phyloP scores from a whole-genome alignment of 2,888 invertebrate species.

The Fabriciana adippe region DNA sequence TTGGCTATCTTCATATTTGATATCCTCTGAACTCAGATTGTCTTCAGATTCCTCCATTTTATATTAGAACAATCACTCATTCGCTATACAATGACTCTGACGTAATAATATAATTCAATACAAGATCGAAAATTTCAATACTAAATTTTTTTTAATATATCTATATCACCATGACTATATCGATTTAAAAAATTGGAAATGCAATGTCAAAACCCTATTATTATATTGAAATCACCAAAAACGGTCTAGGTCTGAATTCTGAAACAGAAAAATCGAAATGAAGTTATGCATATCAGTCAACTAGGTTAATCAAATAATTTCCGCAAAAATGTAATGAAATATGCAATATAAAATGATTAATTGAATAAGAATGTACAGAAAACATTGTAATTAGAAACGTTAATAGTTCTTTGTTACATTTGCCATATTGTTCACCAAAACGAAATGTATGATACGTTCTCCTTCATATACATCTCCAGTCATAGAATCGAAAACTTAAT shows the following conservation, averaged over 20 bases:
- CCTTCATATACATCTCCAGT: slow-evolving; percentile 47
- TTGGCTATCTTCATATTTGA: slow-evolving; percentile 48
- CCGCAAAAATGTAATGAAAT: slow-evolving; percentile 48
- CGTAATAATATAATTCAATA: slow-evolving; percentile 50
- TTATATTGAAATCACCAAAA: slow-evolving; percentile 48
- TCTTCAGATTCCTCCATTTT: slow-evolving; percentile 72
- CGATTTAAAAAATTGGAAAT: slow-evolving; percentile 47
- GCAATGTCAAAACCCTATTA: slow-evolving; percentile 46
- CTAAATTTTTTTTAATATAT: slow-evolving; percentile 43
- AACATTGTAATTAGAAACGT: slow-evolving; percentile 5
- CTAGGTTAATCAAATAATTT: slow-evolving; percentile 67
- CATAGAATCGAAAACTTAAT: slow-evolving; percentile 68
- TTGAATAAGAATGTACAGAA: slow-evolving; percentile 55
- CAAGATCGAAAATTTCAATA: slow-evolving; percentile 41
- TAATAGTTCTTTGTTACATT: slow-evolving; percentile 38
- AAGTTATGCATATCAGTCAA: slow-evolving; percentile 66
- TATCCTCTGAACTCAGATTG: slow-evolving; percentile 60
- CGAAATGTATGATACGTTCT: slow-evolving; percentile 55
- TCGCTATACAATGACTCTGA: slow-evolving; percentile 46
- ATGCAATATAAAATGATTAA: slow-evolving; percentile 39
- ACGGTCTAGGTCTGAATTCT: slow-evolving; percentile 51
- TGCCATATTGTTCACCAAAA: slow-evolving; percentile 55
- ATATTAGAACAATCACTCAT: slow-evolving; percentile 37
- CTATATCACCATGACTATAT: slow-evolving; percentile 41
- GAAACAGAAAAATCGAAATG: slow-evolving; percentile 79